A percentile compares a stretch with the other conserved stretches of the same genome.
These are phyloP conservation scores for Phainopepla nitens DNA, from an alignment of 2,113 vertebrate species.

Conservation along the genomic window DNA sequence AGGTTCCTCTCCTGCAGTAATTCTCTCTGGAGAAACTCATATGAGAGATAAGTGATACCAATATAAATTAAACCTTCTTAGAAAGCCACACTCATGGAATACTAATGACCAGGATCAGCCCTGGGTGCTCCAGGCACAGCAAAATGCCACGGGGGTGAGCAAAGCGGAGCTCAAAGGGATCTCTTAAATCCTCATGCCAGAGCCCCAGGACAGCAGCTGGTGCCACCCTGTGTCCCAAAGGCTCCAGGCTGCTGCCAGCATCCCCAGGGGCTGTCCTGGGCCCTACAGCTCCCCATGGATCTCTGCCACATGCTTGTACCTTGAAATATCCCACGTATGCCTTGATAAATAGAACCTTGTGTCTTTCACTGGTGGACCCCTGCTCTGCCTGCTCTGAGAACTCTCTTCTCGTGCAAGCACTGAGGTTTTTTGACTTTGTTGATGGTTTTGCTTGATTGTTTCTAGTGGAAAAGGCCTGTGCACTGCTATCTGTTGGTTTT, in stretches of 20 bases:
- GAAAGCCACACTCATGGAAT: background rate
- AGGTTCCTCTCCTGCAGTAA: conserved; percentile 6
- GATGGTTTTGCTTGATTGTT: background rate
- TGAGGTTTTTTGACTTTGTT: background rate
- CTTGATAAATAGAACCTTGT: fast-evolving
- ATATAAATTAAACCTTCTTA: conserved; percentile 26
- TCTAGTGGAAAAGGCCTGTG: background rate
- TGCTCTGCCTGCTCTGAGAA: background rate
- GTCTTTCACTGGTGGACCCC: background rate
- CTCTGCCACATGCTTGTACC: background rate
- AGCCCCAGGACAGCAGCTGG: background rate
- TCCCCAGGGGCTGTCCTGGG: background rate
- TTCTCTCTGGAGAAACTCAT: conserved; percentile 23
- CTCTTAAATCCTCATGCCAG: background rate
- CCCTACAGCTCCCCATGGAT: background rate
- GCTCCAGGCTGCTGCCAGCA: background rate
- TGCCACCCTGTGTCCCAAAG: background rate
- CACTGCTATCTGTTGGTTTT: background rate
- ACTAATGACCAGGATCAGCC: background rate
- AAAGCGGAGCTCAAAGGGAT: background rate
- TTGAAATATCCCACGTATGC: fast-evolving
- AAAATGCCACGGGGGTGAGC: background rate
- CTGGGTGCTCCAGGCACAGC: background rate
- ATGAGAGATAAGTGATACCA: conserved; percentile 16
- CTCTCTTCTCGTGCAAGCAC: background rate